Conservation (phyloP, 2,113 vertebrate genomes). For the Phoenicopterus ruber region DNA sequence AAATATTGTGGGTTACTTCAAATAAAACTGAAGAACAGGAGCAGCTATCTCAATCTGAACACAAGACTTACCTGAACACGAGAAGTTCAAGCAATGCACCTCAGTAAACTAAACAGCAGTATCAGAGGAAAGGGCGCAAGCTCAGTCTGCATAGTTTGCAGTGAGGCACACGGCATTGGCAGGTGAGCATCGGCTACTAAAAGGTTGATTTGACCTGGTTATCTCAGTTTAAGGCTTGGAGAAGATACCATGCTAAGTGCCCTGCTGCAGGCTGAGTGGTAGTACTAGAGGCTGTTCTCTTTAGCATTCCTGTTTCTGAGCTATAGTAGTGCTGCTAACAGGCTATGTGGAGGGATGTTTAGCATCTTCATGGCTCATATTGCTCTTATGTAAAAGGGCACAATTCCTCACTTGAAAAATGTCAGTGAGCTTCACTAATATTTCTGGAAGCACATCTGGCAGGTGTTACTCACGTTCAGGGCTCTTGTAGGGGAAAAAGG, state of each 20-base stretch:
- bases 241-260: not conserved
- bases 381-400: not conserved
- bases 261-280: not conserved
- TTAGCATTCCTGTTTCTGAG: not conserved
- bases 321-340: not conserved
- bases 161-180: accelerated
- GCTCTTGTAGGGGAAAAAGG: not conserved
- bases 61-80: not conserved
- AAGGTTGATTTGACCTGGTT: not conserved
- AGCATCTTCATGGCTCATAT: not conserved
- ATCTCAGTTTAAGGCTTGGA: not conserved
- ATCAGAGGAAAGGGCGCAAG: not conserved
- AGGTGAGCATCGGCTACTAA: not conserved
- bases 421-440: not conserved
- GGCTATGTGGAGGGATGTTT: not conserved
- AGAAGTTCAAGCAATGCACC: not conserved
- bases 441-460: not conserved
- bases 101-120: not conserved
- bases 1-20: not conserved
- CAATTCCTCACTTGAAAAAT: not conserved
- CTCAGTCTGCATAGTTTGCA: not conserved
- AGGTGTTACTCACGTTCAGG: not conserved
- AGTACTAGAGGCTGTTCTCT: not conserved
- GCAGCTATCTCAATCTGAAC: not conserved
- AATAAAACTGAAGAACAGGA: not conserved